Conservation (phyloP, 2,113 vertebrate genomes). For the Elephantulus edwardii region DNA sequence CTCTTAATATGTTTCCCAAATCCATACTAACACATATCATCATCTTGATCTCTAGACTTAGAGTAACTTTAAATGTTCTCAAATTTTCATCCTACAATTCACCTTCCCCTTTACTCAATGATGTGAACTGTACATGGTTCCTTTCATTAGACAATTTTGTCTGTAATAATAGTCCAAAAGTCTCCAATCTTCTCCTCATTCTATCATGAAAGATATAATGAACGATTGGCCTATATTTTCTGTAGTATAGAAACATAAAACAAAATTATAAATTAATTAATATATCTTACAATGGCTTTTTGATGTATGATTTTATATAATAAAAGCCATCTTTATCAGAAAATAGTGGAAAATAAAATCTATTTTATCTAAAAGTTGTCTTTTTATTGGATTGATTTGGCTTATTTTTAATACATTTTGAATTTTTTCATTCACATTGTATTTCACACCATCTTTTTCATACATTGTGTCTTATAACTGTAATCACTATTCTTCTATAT, state of each 20-base stretch:
- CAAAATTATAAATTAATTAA: background rate
- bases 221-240: background rate
- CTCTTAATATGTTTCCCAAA: background rate
- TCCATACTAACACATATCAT: background rate
- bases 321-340: too few relatives aligned
- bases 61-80: background rate
- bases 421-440: too few relatives aligned
- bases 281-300: too few relatives aligned
- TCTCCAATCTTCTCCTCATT: background rate
- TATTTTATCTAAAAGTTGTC: too few relatives aligned
- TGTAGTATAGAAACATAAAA: background rate
- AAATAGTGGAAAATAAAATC: too few relatives aligned
- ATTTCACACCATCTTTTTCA: too few relatives aligned
- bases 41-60: constrained; percentile 5
- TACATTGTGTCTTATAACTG: too few relatives aligned
- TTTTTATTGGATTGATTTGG: too few relatives aligned
- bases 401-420: too few relatives aligned
- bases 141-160: background rate
- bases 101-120: background rate
- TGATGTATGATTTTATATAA: too few relatives aligned
- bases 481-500: too few relatives aligned
- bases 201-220: background rate
- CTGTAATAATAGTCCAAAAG: background rate
- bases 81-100: background rate
- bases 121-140: background rate